A percentile compares a stretch with the other conserved stretches of the same genome.
These are phyloP conservation scores for Diadophis punctatus DNA, from an alignment of 2,113 vertebrate genomes.

Conservation along the genomic window DNA sequence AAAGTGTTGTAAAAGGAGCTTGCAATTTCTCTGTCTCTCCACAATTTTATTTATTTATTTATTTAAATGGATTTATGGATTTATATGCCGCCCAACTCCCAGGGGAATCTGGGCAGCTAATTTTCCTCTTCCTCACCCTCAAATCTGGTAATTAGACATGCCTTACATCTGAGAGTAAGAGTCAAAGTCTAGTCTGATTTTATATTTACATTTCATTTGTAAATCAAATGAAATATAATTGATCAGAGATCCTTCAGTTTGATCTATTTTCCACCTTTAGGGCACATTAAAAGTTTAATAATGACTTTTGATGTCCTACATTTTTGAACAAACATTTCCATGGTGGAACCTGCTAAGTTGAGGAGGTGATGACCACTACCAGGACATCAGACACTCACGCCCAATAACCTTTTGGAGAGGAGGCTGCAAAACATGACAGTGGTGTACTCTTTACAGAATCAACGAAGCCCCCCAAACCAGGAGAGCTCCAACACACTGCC, in stretches of 20 bases:
- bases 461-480: background rate
- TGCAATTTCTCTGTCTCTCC: background rate
- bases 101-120: too few species aligned
- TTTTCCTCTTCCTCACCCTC: background rate
- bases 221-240: background rate
- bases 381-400: background rate
- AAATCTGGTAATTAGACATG: background rate
- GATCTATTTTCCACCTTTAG: background rate
- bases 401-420: background rate
- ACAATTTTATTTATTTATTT: too few species aligned
- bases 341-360: background rate
- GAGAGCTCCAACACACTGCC: background rate
- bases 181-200: background rate
- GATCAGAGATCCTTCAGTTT: background rate
- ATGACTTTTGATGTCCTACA: background rate
- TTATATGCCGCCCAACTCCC: too few species aligned
- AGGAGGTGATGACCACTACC: background rate
- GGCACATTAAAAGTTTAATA: background rate
- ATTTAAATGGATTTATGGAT: too few species aligned
- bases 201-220: background rate
- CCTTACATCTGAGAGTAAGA: background rate
- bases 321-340: background rate
- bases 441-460: background rate
- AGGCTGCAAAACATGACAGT: background rate
- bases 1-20: background rate